phyloP scores from a whole-genome alignment of 2,797 vertebrate genomes.

The Percopsis omiscomaycus region DNA sequence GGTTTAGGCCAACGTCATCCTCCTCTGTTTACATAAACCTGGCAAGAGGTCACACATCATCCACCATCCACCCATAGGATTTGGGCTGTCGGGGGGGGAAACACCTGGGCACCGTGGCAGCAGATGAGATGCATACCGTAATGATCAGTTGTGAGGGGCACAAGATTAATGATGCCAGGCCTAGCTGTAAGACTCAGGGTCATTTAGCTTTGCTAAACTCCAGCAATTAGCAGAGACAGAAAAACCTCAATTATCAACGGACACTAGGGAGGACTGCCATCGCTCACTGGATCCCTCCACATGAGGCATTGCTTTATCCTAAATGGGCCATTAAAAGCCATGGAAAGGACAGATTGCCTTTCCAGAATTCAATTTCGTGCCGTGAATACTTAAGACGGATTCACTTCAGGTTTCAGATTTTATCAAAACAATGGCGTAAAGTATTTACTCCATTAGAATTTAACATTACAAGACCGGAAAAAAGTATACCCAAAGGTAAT shows the following conservation, averaged over 20 bases:
- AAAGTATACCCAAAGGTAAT: too few species aligned
- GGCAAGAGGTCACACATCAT: slow-evolving; percentile 39
- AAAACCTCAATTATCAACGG: slow-evolving; percentile 47
- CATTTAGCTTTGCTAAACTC: slow-evolving; percentile 58
- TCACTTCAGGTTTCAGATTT: slow-evolving; percentile 1
- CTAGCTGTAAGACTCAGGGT: slow-evolving; percentile 46
- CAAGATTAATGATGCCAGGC: slow-evolving; percentile 55
- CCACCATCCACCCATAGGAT: slow-evolving; percentile 24
- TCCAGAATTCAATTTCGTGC: background rate
- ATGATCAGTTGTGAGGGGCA: slow-evolving; percentile 46
- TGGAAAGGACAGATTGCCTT: slow-evolving; percentile 15
- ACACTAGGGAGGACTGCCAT: slow-evolving; percentile 43
- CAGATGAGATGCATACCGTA: slow-evolving; percentile 45
- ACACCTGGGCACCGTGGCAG: slow-evolving; percentile 35
- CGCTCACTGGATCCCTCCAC: slow-evolving; percentile 23
- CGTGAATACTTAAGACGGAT: background rate
- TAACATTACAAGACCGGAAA: background rate
- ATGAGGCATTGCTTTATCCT: slow-evolving; percentile 26
- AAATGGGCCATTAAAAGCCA: slow-evolving; percentile 16
- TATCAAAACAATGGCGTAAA: background rate
- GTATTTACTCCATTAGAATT: background rate
- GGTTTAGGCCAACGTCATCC: slow-evolving; percentile 28
- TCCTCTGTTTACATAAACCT: slow-evolving; percentile 44
- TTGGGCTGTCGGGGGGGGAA: background rate
- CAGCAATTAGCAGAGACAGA: slow-evolving; percentile 56